Base-by-base conservation (phyloP, 2,113 vertebrate genomes). In the Meles meles region DNA sequence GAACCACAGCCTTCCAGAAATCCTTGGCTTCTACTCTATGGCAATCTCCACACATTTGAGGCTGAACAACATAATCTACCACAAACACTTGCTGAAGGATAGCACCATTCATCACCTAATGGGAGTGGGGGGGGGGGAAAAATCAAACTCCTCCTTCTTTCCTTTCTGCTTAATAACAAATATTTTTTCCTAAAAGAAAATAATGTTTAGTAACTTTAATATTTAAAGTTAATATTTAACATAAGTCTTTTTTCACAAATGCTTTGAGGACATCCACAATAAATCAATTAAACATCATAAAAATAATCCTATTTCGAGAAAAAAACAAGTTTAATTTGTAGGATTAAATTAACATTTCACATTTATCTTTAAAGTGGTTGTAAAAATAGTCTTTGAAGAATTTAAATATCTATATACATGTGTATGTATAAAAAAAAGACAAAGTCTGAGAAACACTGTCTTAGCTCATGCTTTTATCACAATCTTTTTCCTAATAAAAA, bases 21-120 rank as follows among this genome's bases (percentile, higher is more conserved):
- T 99, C 99, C 92, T 99, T 99, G 69, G 99, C 99, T 98, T 99
- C 99, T 69, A 99, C 99, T 87, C 99, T 99, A 31, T 99, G 99
- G 97, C 99, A 99, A 98, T 99, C 99, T 72, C 99, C 99, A 97
- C 99, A 99, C 99, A 99, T 99, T 84, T 99, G 99, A 42, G 98
- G 97, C 98, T 99, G 99, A 84, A 99, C 95, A 88, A 99, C 96
- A 85, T 99, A 99, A 96, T 99, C 99, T 20, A 99, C 99, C 95
- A 99, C 99, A 98, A 99, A 99, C 44, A 99, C 99, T 97, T 99
- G 99, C 98, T 99, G 99, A 93, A 99, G 99, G 97, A 99, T 99
- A 8, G 99, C 99, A 12, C 99, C 99, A 42, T 99, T 99, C 98
- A 99, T 99, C 95, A 99, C 99, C 99, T 99, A 96, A n/a, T 95